phyloP scores from a whole-genome alignment of 2,113 vertebrate species.

The Colossoma macropomum region DNA sequence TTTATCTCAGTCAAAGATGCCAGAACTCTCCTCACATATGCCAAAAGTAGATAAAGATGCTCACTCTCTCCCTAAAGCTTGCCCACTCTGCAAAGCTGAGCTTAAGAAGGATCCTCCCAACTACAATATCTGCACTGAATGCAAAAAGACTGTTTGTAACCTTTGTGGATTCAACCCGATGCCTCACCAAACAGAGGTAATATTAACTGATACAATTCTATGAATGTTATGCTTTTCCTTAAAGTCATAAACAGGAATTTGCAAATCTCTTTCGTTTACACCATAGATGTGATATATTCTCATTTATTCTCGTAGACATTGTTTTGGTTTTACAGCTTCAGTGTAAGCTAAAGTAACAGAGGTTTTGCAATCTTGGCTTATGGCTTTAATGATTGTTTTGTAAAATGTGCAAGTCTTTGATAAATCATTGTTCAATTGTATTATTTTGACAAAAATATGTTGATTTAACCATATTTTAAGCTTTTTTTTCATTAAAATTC shows the following conservation, averaged over 20 bases:
- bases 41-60: conserved; percentile 39
- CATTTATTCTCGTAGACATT: too few species aligned
- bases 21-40: conserved; percentile 32
- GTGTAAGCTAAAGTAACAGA: background rate
- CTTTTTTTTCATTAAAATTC: background rate
- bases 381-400: background rate
- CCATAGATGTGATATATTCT: background rate
- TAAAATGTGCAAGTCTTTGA: background rate
- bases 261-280: background rate
- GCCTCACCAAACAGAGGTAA: conserved; percentile 85
- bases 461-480: background rate
- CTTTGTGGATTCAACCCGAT: conserved; percentile 90
- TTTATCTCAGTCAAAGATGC: conserved; percentile 60
- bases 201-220: background rate
- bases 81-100: conserved; percentile 84
- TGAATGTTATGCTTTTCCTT: background rate
- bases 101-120: conserved; percentile 83
- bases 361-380: background rate
- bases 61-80: conserved; percentile 58
- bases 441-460: background rate
- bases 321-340: too few species aligned
- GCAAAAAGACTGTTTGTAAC: conserved; percentile 85
- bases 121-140: conserved; percentile 84
- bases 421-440: background rate
- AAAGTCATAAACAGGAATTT: background rate